These are phyloP conservation scores for Phenganax stokvisi DNA, from an alignment of 92 coral and sea anemone species.

Conservation along the genomic window DNA sequence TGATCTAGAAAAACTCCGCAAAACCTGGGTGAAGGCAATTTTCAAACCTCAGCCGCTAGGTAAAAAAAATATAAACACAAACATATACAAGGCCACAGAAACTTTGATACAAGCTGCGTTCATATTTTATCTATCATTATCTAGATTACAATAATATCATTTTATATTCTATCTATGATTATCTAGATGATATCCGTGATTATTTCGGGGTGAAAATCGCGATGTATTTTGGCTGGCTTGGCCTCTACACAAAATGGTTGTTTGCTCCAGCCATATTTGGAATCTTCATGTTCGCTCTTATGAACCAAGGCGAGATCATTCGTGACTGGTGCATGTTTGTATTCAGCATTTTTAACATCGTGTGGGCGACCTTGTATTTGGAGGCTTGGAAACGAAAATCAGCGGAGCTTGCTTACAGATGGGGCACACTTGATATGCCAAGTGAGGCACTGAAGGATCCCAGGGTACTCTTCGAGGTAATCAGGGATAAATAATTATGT, in stretches of 20 bases:
- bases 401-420: conserved; percentile 95
- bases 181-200: conserved; percentile 81
- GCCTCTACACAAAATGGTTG: conserved; percentile 98
- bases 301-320: conserved; percentile 81
- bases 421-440: conserved; percentile 99
- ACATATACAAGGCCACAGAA: too few species aligned
- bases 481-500: neutral
- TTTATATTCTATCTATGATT: neutral
- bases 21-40: conserved; percentile 94
- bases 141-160: neutral
- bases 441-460: conserved; percentile 92
- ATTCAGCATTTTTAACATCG: conserved; percentile 93
- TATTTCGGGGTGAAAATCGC: conserved; percentile 98
- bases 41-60: conserved; percentile 96
- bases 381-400: conserved; percentile 99
- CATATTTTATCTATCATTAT: neutral
- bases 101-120: too few species aligned
- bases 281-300: conserved; percentile 75
- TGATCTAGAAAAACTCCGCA: conserved; percentile 76
- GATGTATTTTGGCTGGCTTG: conserved; percentile 99
- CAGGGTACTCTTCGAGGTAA: conserved; percentile 76
- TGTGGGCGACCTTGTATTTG: conserved; percentile 96
- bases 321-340: conserved; percentile 97
- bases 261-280: conserved; percentile 93
- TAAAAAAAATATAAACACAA: conserved; percentile 29